Percentiles rank a stretch among this genome's conserved stretches.
These are phyloP conservation scores for Daphoenositta chrysoptera DNA, from an alignment of 2,113 vertebrate genomes.

Conservation along the genomic window DNA sequence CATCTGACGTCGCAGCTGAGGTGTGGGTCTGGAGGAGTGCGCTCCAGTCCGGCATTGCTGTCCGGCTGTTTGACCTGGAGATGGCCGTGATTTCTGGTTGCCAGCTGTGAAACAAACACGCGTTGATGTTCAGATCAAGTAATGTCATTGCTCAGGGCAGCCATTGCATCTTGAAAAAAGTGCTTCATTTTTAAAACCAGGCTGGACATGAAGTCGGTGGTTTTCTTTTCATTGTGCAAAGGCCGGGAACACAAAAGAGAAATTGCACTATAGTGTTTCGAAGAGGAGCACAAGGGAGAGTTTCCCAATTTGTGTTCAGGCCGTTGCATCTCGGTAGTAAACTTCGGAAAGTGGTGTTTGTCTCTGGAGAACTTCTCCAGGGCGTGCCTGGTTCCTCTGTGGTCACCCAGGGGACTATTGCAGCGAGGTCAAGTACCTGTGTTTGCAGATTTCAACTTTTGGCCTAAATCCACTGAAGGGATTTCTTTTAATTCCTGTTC, in stretches of 20 bases:
- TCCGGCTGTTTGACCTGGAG: neutral
- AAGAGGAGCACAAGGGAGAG: neutral
- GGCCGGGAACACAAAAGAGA: neutral
- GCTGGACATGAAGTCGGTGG: fast-evolving
- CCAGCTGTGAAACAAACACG: neutral
- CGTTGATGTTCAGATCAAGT: fast-evolving
- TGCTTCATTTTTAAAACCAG: neutral
- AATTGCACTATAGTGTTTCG: fast-evolving
- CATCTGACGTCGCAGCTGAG: fast-evolving
- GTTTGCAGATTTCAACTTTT: neutral
- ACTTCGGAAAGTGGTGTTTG: neutral
- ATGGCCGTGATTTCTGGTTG: neutral
- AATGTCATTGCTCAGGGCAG: neutral
- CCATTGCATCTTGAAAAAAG: neutral
- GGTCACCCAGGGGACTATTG: neutral
- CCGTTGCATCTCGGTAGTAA: fast-evolving
- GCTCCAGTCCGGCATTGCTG: neutral
- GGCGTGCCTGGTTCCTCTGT: fast-evolving
- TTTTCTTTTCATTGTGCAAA: neutral
- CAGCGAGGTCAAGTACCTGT: fast-evolving
- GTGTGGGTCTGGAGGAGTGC: neutral
- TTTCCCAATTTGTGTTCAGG: neutral
- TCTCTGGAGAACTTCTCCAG: neutral
- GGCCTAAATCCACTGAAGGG: neutral
- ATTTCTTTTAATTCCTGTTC: conserved; percentile 10